Percentiles rank a stretch among this genome's conserved stretches.
Evolutionary conservation across 2,888 invertebrate genomes (phyloP).

Genomic region (Dione vanillae): DNA sequence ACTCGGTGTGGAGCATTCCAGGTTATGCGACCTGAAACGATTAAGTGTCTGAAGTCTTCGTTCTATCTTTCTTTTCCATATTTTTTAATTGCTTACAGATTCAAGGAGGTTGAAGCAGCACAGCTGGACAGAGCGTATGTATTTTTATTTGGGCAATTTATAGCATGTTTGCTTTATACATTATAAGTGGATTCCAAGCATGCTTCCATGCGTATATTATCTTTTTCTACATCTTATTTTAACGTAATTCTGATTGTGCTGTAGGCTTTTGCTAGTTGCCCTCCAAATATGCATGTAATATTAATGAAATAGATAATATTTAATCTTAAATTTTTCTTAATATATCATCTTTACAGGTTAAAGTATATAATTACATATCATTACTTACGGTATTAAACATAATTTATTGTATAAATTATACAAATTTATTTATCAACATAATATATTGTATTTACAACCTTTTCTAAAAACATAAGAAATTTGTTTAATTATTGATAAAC

Average conservation of each 20-base stretch:
- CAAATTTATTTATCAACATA: too few relatives aligned
- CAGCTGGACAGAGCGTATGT: conserved; percentile 93
- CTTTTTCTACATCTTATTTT: conserved; percentile 7
- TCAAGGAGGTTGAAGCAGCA: conserved; percentile 93
- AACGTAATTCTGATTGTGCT: background rate
- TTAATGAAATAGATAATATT: too few relatives aligned
- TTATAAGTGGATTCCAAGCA: conserved; percentile 47
- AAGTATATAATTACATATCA: too few relatives aligned
- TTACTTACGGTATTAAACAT: background rate
- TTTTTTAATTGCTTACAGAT: conserved; percentile 89
- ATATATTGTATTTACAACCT: too few relatives aligned
- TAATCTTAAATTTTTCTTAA: background rate
- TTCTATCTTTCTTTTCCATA: conserved; percentile 80
- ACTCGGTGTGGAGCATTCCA: conserved; percentile 65
- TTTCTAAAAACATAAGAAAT: too few relatives aligned
- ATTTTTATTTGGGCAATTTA: conserved; percentile 78
- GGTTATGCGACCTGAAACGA: conserved; percentile 58
- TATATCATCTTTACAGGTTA: background rate
- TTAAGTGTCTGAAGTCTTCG: conserved; percentile 68
- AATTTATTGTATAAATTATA: too few relatives aligned
- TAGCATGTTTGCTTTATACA: conserved; percentile 64
- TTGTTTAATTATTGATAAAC: background rate
- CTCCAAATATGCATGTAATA: background rate
- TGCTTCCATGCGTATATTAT: conserved; percentile 23
- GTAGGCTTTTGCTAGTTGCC: conserved; percentile 2